Evolutionary conservation across 2,888 invertebrate species (phyloP), one percentile per base, ranked within the genome.

Genomic region (Phortica magna): DNA sequence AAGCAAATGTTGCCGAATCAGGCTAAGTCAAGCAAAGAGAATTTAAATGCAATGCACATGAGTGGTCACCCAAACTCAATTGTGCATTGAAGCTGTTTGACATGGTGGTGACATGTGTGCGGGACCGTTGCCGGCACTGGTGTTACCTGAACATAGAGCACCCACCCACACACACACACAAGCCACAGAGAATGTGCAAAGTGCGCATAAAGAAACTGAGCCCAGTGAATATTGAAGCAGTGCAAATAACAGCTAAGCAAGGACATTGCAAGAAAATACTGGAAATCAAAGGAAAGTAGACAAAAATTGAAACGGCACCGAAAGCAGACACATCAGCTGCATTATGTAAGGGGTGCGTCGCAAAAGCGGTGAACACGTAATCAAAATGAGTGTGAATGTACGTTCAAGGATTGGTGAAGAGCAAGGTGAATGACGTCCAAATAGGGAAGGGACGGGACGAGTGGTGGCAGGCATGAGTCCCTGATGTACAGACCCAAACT

Each of bases 31-130:
- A 39, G 65, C n/a, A 39, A 65, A 65, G 5, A 31, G 65, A 65
- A 65, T 65, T 31, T 65, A 39, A 65, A 65, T 65, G 41, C 19
- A 65, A 65, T 65, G 61, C 17, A n/a, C 53, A 53, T n/a, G 48
- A 48, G 7, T 48, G 48, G 31, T 31, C 31, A 31, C 5, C 31
- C 31, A 31, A 31, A 31, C 31, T 31, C 31, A 31, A 31, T 31
- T 31, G 31, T 31, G 31, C 2, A 1, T 4, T 31, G 31, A 31
- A 2, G 5, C 31, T 31, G 5, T 31, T 31, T 31, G 31, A 31
- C 31, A 31, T 31, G 31, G 31, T 4, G 2, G 31, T 4, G 31
- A 31, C 31, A 31, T 31, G 1, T 31, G 31, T 4, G 31, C 31
- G 1, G 31, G 31, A 31, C 31, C 31, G 31, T 2, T 31, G 31